Base-by-base conservation (phyloP, 2,888 invertebrate genomes). In the Diplolepis rosae region DNA sequence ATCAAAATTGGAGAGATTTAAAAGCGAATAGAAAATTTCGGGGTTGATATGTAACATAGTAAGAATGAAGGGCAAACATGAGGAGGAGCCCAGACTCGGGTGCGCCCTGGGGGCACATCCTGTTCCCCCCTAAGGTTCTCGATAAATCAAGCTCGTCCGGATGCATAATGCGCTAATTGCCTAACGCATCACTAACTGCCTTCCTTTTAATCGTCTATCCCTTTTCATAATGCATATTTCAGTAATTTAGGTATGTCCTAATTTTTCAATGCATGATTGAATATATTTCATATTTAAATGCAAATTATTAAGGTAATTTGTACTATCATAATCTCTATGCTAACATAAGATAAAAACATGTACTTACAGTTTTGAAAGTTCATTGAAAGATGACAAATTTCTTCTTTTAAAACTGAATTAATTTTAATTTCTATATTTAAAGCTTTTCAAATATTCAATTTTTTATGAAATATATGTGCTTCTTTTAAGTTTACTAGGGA, bases 101-200 rank as follows among this genome's bases (percentile, higher is more conserved):
- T 78, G 82, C 77, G 81, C 80, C 80, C 75, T 74, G 65, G 76
- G 80, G 82, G 81, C 79, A 81, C 72, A 79, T 82, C 81, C 80
- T 79, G 82, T 79, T 82, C 78, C 78, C 80, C 80, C 76, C 73
- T 72, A 72, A 73, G 76, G 71, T 76, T 76, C 72, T 75, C 82
- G 77, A 82, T 82, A 82, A 83, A 82, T 82, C 82, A 82, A 83
- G 83, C 80, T 75, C 74, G 73, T 76, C 80, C 80, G 78, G 79
- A 83, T 82, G 78, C 78, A 78, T 79, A 83, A 83, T 82, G 74
- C 80, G 78, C 82, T 82, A 83, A 82, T 82, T 82, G 80, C 75
- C 77, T 74, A 81, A 79, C 80, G 76, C 79, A 75, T 81, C 80
- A 76, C 72, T 76, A 74, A 65, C 71, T 71, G 70, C 77, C 76